Percentiles rank a stretch among this genome's conserved stretches.
These are phyloP conservation scores for Thaumetopoea pityocampa DNA, from an alignment of 1,140 invertebrate species.

Conservation along the genomic window DNA sequence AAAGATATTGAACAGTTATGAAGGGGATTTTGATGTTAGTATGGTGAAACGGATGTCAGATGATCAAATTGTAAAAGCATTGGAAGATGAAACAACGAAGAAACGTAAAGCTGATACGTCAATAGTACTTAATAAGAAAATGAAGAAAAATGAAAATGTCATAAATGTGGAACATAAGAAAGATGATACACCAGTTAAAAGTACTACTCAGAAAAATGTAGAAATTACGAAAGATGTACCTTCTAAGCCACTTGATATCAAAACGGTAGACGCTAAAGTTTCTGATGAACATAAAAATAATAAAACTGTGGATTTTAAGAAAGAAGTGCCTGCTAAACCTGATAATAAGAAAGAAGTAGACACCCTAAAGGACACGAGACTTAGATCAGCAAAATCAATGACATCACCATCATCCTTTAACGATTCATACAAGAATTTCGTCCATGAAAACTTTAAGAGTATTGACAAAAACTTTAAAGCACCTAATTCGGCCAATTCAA, in stretches of 20 bases:
- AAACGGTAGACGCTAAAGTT: too few relatives aligned
- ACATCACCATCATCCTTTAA: conserved; percentile 35
- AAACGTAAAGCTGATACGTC: background rate
- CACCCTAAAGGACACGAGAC: background rate
- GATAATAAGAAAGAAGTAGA: too few relatives aligned
- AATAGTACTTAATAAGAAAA: background rate
- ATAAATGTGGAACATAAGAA: too few relatives aligned
- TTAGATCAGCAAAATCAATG: background rate
- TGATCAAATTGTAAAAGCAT: conserved; percentile 14
- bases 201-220: too few relatives aligned
- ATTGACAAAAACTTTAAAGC: too few relatives aligned
- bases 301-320: too few relatives aligned
- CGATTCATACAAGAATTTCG: conserved; percentile 52
- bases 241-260: too few relatives aligned
- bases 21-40: conserved; percentile 15
- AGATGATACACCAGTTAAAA: too few relatives aligned
- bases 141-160: background rate
- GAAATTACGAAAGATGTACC: too few relatives aligned
- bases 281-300: too few relatives aligned
- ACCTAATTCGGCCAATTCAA: conserved; percentile 1
- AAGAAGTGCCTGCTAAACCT: too few relatives aligned
- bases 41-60: conserved; percentile 10
- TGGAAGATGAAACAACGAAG: conserved; percentile 1
- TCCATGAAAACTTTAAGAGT: conserved; percentile 33
- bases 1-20: conserved; percentile 27